Base-by-base conservation (phyloP, 1,140 invertebrate genomes). In the Lepidotrigona ventralis region DNA sequence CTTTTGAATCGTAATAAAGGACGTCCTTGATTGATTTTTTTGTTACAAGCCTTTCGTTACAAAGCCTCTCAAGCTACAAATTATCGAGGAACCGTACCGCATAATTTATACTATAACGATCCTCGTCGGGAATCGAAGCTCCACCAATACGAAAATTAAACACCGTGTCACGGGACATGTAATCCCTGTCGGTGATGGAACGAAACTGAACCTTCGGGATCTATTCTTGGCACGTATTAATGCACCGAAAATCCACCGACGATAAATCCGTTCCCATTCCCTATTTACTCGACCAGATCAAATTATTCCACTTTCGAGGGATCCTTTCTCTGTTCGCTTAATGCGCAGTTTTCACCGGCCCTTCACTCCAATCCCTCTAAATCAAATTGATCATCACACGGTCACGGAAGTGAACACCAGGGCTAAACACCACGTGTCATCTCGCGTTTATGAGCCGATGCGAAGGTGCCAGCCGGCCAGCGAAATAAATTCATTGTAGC, bases 401-500 rank as follows among this genome's bases (percentile, higher is more conserved):
- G 8, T 17, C 2, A 23, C 64, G 26, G 46, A 68, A 69, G 53
- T 58, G 64, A 54, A 79, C 26, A 26, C 51, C 14, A 0, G 8
- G 21, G n/a, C 46, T 70, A 80, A 80, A 71, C 33, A 56, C 19
- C 26, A 58, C 72, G 60, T 64, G 79, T 53, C 79, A 56, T 81
- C 79, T 51, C 33, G 39, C 39, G 73, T 81, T 74, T 63, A 66
- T n/a, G 58, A 71, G 19, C 54, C 46, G 39, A 8, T 8, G 56
- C 2, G 29, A 33, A 33, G 53, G 66, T 53, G n/a, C 6, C 26
- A 69, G 66, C 2, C 26, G 33, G 33, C 26, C 66, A 12, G 29
- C 33, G 58, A 79, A 79, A 68, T 76, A 75, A 76, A 76, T 76
- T 68, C 73, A 69, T 68, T 21, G 80, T 54, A 46, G n/a, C 64